These are phyloP conservation scores for Mus musculus DNA, from an alignment of 2,113 vertebrate species.

Conservation along the genomic window GRCm39 chr10:40604001-40604500, in stretches of 20 bases:
- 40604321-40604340: not conserved
- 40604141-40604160: slow-evolving; percentile 10
- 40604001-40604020: not conserved
- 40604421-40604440: not conserved
- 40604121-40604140: not conserved
- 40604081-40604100: not conserved
- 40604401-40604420: not conserved
- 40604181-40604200: not conserved
- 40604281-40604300: not conserved
- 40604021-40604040: not conserved
- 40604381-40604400: not conserved
- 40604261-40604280: slow-evolving; percentile 11
- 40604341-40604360: too few relatives aligned
- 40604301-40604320: not conserved
- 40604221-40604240: not conserved
- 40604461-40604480: slow-evolving; percentile 11
- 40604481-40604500: not conserved
- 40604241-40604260: slow-evolving; percentile 30
- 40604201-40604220: not conserved
- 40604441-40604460: not conserved
- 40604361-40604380: not conserved
- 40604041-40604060: not conserved
- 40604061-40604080: not conserved
- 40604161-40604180: fast-evolving
- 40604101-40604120: not conserved